These are phyloP conservation scores for Ambastaia sidthimunki DNA, from an alignment of 2,797 vertebrate species.

Conservation along the genomic window DNA sequence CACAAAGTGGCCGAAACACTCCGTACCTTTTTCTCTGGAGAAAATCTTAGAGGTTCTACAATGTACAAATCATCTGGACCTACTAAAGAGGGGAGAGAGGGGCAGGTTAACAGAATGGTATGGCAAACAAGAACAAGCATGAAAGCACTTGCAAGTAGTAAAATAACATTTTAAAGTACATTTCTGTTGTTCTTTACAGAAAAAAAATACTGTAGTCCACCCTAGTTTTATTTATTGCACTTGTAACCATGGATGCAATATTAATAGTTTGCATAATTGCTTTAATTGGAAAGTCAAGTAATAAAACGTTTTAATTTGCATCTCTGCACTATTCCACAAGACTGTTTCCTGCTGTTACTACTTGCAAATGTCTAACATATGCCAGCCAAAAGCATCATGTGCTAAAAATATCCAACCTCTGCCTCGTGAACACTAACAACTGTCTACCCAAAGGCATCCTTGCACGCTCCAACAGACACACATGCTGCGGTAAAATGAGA, in stretches of 20 bases:
- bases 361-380: slow-evolving; percentile 76
- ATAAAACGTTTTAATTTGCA: neutral
- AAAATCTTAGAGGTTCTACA: slow-evolving; percentile 98
- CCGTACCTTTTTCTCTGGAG: slow-evolving; percentile 98
- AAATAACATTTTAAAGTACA: neutral
- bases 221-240: neutral
- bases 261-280: neutral
- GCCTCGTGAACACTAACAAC: slow-evolving; percentile 26
- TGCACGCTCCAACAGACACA: neutral
- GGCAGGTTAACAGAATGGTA: slow-evolving; percentile 77
- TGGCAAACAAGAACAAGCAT: slow-evolving; percentile 78
- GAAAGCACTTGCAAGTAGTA: slow-evolving; percentile 79
- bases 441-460: slow-evolving; percentile 4
- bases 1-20: slow-evolving; percentile 68
- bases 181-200: too few species aligned
- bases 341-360: slow-evolving; percentile 63
- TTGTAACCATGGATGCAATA: neutral
- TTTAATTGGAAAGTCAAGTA: neutral
- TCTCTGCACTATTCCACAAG: neutral
- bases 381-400: slow-evolving; percentile 70
- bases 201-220: neutral
- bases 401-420: slow-evolving; percentile 58
- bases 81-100: slow-evolving; percentile 85
- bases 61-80: slow-evolving; percentile 98
- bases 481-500: neutral